These are phyloP conservation scores for Peromyscus aztecus DNA, from an alignment of 2,797 vertebrate species.

Conservation along the genomic window DNA sequence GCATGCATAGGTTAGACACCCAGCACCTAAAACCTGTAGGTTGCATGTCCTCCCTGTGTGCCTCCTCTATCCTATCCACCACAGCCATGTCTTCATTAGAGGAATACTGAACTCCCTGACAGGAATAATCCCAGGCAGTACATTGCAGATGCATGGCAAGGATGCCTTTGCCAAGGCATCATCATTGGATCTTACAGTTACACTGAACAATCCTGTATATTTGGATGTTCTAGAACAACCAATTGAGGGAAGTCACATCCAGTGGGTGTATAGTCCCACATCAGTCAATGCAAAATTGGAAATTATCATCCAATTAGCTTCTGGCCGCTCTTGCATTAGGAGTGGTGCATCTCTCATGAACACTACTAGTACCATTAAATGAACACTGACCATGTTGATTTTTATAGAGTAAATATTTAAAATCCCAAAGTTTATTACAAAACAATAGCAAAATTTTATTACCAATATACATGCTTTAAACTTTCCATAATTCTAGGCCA, in stretches of 20 bases:
- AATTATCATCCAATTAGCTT: background rate
- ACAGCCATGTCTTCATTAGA: background rate
- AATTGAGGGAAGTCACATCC: background rate
- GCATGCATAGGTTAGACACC: background rate
- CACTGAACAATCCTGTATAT: background rate
- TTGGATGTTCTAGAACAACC: background rate
- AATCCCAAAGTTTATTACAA: background rate
- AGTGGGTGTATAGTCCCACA: background rate
- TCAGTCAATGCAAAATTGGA: background rate
- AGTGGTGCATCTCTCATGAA: background rate
- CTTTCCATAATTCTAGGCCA: background rate
- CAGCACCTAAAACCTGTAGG: background rate
- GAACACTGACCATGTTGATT: background rate
- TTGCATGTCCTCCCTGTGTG: background rate
- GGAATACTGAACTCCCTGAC: background rate
- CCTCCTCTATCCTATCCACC: background rate
- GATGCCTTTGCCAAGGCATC: background rate
- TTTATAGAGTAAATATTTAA: conserved; percentile 21
- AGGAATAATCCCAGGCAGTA: background rate
- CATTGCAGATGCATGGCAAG: background rate
- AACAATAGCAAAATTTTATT: background rate
- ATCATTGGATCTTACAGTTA: background rate
- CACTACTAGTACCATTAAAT: background rate
- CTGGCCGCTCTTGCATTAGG: background rate
- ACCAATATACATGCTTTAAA: conserved; percentile 20